These are phyloP conservation scores for Colistium nudipinnis DNA, from an alignment of 2,113 vertebrate genomes.

Conservation along the genomic window DNA sequence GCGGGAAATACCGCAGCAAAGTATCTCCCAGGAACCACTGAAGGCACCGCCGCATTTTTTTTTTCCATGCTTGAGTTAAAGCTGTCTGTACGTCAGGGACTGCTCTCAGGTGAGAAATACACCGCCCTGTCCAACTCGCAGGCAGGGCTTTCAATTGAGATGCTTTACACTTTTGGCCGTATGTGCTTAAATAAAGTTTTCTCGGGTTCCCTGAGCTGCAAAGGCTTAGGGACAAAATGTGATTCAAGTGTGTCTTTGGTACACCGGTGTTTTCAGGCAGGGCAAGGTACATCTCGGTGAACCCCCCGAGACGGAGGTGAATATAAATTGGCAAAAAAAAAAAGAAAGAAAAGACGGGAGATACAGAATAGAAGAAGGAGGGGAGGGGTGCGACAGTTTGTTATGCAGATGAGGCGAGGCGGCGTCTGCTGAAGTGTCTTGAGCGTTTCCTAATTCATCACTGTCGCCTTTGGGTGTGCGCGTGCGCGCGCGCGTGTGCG, in stretches of 20 bases:
- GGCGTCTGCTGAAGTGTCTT: slow-evolving; percentile 62
- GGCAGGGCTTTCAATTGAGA: too few species aligned
- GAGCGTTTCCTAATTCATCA: slow-evolving; percentile 71
- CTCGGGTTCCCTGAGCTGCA: neutral
- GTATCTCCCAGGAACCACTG: slow-evolving; percentile 12
- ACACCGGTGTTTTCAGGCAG: neutral
- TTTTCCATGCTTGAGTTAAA: neutral
- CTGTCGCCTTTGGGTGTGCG: slow-evolving; percentile 57
- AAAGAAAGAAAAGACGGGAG: slow-evolving; percentile 10
- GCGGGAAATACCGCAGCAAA: neutral
- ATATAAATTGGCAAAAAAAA: neutral
- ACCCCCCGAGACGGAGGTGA: neutral
- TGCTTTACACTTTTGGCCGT: too few species aligned
- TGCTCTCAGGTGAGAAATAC: neutral
- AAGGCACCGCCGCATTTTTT: neutral
- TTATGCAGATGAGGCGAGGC: slow-evolving; percentile 71
- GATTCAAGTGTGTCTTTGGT: neutral
- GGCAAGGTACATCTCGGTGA: neutral
- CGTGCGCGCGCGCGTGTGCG: slow-evolving; percentile 1
- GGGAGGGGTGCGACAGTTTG: slow-evolving; percentile 56
- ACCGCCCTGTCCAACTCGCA: too few species aligned
- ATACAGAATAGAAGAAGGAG: slow-evolving; percentile 1
- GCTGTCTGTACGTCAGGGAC: neutral
- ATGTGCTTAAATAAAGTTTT: neutral
- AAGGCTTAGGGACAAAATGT: neutral